Evolutionary conservation across 1,140 invertebrate species (phyloP).

Genomic region (Drosophila lacteicornis): DNA sequence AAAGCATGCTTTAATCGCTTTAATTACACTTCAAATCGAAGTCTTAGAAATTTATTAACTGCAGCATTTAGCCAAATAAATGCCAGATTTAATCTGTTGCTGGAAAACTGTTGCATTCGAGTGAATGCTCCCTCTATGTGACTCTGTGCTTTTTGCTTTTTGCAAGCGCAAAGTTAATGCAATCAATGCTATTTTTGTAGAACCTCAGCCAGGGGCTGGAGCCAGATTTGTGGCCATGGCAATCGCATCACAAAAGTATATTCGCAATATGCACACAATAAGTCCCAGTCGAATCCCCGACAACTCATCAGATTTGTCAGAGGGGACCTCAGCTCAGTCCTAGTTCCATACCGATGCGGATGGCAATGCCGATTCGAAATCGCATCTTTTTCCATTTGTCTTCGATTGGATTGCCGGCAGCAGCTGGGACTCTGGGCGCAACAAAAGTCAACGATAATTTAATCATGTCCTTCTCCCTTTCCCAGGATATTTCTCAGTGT

Average conservation of each 20-base stretch:
- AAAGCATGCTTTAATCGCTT: too few relatives aligned
- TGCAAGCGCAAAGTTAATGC: not conserved
- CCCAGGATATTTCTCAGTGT: slow-evolving; percentile 17
- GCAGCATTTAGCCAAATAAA: too few relatives aligned
- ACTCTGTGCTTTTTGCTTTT: not conserved
- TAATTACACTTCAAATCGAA: too few relatives aligned
- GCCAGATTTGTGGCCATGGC: slow-evolving; percentile 26
- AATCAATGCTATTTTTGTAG: slow-evolving; percentile 9
- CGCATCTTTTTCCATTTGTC: slow-evolving; percentile 23
- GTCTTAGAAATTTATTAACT: too few relatives aligned
- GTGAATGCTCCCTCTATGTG: too few relatives aligned
- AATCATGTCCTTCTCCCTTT: slow-evolving; percentile 34
- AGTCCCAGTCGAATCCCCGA: slow-evolving; percentile 19
- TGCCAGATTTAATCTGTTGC: not conserved
- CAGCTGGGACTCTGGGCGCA: slow-evolving; percentile 12
- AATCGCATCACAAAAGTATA: slow-evolving; percentile 13
- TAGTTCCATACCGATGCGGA: not conserved
- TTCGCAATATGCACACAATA: slow-evolving; percentile 44
- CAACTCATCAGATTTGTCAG: slow-evolving; percentile 38
- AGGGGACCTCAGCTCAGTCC: not conserved
- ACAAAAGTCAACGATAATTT: slow-evolving; percentile 58
- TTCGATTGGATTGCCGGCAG: slow-evolving; percentile 36
- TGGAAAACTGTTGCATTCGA: not conserved
- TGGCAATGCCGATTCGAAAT: not conserved
- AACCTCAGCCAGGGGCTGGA: not conserved